Evolutionary conservation across 2,888 invertebrate genomes (phyloP).

Genomic region (Didymodactylos carnosus): DNA sequence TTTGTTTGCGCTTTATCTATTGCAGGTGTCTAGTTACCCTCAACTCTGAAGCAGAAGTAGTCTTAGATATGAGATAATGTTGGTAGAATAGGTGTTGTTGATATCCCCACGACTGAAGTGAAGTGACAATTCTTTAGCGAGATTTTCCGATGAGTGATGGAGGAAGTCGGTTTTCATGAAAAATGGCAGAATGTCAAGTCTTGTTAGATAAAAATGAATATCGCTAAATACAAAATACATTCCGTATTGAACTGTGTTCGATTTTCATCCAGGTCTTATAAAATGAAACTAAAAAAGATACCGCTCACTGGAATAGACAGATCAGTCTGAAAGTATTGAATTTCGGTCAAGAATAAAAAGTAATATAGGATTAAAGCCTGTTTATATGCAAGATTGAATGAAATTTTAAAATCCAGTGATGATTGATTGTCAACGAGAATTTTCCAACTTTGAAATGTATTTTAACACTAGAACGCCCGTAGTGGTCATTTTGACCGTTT

Average conservation of each 20-base stretch:
- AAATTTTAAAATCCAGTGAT: too few species aligned
- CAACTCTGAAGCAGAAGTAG: neutral
- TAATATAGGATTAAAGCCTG: too few species aligned
- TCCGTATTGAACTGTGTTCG: neutral
- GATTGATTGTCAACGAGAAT: too few species aligned
- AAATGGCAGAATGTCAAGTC: neutral
- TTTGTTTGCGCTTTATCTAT: neutral
- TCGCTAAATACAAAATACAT: neutral
- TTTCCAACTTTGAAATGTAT: too few species aligned
- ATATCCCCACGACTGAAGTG: neutral
- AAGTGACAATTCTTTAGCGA: neutral
- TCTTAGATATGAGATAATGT: neutral
- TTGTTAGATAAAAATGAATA: neutral
- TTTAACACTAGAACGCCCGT: too few species aligned
- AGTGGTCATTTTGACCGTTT: too few species aligned
- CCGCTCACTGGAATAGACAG: too few species aligned
- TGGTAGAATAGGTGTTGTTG: neutral
- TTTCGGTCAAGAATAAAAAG: too few species aligned
- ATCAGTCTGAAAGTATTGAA: too few species aligned
- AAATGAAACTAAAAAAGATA: too few species aligned
- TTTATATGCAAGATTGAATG: too few species aligned
- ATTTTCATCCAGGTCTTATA: neutral
- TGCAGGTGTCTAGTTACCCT: neutral
- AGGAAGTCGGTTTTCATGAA: neutral
- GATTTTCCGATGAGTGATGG: neutral